A percentile compares a stretch with the other conserved stretches of the same genome.
These are phyloP conservation scores for Dendrolimus pini DNA, from an alignment of 2,888 invertebrate genomes.

Conservation along the genomic window DNA sequence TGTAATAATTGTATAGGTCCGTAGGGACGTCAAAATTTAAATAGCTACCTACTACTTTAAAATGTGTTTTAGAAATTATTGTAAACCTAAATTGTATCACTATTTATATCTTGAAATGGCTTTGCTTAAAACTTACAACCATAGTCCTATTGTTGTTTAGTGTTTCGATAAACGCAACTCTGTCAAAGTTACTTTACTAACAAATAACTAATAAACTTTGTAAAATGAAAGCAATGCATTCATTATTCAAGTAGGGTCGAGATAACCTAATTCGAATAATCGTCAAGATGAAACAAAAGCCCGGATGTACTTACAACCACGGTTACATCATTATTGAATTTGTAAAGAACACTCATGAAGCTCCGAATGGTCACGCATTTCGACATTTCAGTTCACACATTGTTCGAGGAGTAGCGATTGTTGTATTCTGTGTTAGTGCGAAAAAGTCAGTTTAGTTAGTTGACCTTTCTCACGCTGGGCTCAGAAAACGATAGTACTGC, in stretches of 20 bases:
- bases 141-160: too few species aligned
- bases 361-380: background rate
- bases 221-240: too few species aligned
- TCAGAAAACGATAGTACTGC: conserved; percentile 21
- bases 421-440: conserved; percentile 13
- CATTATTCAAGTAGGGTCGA: background rate
- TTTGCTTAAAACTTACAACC: too few species aligned
- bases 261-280: background rate
- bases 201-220: too few species aligned
- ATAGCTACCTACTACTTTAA: too few species aligned
- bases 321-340: background rate
- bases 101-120: too few species aligned
- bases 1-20: too few species aligned
- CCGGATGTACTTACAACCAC: background rate
- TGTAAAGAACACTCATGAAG: background rate
- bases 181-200: too few species aligned
- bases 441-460: conserved; percentile 15
- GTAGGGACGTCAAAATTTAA: too few species aligned
- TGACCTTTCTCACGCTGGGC: conserved; percentile 40
- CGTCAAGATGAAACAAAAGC: background rate
- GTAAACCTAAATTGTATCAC: too few species aligned
- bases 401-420: conserved; percentile 5
- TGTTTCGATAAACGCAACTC: too few species aligned
- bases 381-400: background rate
- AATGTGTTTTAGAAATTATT: too few species aligned